Base-by-base conservation (phyloP, 2,797 vertebrate genomes). In the Schizothorax lantsangensis region DNA sequence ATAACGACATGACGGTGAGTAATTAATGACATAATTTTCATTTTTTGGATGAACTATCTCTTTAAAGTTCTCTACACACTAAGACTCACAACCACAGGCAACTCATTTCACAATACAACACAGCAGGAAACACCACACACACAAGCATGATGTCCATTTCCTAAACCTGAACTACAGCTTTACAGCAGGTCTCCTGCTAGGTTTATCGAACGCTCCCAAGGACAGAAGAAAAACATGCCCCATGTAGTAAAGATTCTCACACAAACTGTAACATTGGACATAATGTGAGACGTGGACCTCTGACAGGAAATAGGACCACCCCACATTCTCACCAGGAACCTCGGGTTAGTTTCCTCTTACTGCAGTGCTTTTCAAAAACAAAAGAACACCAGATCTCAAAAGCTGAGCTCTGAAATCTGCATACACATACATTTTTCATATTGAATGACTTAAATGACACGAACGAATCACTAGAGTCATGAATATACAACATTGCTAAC, bases 261-360 rank as follows among this genome's bases (percentile, higher is more conserved):
- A 81, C 49, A 81, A 83, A 78, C 66, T 69, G 52, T 59, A 86
- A 77, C 68, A 47, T 52, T 79, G 81, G 86, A 75, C 81, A 89
- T 79, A 84, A 84, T 62, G 86, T 64, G 73, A 90, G 79, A 83
- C 5, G 33, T 66, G 79, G 84, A 86, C 62, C 84, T 88, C 86
- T 64, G 86, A 88, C 88, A 90, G 89, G 89, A 90, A 90, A 89
- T 47, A 74, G 88, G 89, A 90, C 89, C 89, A 90, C 84, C 88
- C 88, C 72, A 66, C 73, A 80, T 90, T 88, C 89, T 88, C 88
- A 89, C 88, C 88, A 89, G 88, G 88, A 90, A 90, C 88, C 86
- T 83, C 19, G 83, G 86, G 79, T 85, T 80, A 64, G 72, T 90
- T 90, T 91, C 88, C 86, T 87, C 84, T 89, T 89, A 81, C 75